phyloP scores from a whole-genome alignment of 2,113 vertebrate species.

The Herpetotheres cachinnans region DNA sequence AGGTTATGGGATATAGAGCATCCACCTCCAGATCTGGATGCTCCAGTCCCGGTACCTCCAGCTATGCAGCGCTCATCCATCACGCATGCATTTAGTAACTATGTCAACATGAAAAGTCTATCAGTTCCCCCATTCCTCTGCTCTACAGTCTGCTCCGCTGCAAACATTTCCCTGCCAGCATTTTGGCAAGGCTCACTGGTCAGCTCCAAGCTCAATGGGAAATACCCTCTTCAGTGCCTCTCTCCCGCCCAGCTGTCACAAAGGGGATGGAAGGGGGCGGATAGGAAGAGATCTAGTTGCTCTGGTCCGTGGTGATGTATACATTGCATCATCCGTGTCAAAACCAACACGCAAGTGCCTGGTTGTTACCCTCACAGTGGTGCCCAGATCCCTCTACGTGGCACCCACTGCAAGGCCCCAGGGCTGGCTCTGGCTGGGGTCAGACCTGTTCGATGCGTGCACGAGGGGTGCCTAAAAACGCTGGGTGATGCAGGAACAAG shows the following conservation, averaged over 20 bases:
- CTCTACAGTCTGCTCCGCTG: neutral
- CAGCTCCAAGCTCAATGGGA: neutral
- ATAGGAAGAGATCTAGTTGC: neutral
- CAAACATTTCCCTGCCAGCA: neutral
- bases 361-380: neutral
- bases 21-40: neutral
- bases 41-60: neutral
- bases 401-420: neutral
- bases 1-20: neutral
- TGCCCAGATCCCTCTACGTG: accelerated
- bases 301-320: accelerated
- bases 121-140: neutral
- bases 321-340: neutral
- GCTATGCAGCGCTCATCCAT: neutral
- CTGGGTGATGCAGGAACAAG: neutral
- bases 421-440: neutral
- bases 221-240: neutral
- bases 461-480: neutral
- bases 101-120: neutral
- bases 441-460: neutral
- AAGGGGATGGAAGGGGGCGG: too few relatives aligned
- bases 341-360: neutral
- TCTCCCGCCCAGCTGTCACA: neutral
- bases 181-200: neutral
- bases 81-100: neutral